Percentiles rank a stretch among this genome's conserved stretches.
These are phyloP conservation scores for Oxycera nigricornis DNA, from an alignment of 2,888 invertebrate genomes.

Conservation along the genomic window DNA sequence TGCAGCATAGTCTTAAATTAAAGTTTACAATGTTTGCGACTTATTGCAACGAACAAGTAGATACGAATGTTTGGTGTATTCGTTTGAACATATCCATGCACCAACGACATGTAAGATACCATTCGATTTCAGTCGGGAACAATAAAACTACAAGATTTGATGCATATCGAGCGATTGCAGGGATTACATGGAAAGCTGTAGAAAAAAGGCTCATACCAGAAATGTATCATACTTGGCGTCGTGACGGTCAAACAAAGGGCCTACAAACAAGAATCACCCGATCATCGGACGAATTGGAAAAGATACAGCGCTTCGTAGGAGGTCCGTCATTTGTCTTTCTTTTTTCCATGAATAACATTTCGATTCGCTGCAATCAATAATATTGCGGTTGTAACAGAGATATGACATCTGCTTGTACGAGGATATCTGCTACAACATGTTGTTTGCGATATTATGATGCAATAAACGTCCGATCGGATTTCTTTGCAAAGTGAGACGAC, in stretches of 20 bases:
- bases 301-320: slow-evolving; percentile 33
- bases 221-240: slow-evolving; percentile 32
- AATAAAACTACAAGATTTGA: slow-evolving; percentile 40
- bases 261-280: slow-evolving; percentile 29
- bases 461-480: background rate
- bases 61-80: background rate
- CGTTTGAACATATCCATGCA: background rate
- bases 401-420: slow-evolving; percentile 36
- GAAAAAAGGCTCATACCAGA: slow-evolving; percentile 35
- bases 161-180: slow-evolving; percentile 19
- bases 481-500: background rate
- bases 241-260: slow-evolving; percentile 29
- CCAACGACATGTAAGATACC: slow-evolving; percentile 11
- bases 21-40: slow-evolving; percentile 34
- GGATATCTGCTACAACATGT: slow-evolving; percentile 35
- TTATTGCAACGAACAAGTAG: background rate
- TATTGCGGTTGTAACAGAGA: slow-evolving; percentile 34
- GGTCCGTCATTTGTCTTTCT: slow-evolving; percentile 37
- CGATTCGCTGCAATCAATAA: slow-evolving; percentile 39
- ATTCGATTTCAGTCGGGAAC: slow-evolving; percentile 22
- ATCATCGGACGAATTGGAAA: slow-evolving; percentile 21
- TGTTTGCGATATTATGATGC: slow-evolving; percentile 21
- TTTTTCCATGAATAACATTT: slow-evolving; percentile 38
- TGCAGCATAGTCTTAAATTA: slow-evolving; percentile 37
- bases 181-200: slow-evolving; percentile 28